A percentile compares a stretch with the other conserved stretches of the same genome.
phyloP scores from a whole-genome alignment of 2,888 invertebrate species.

The Pterobdella sp. region DNA sequence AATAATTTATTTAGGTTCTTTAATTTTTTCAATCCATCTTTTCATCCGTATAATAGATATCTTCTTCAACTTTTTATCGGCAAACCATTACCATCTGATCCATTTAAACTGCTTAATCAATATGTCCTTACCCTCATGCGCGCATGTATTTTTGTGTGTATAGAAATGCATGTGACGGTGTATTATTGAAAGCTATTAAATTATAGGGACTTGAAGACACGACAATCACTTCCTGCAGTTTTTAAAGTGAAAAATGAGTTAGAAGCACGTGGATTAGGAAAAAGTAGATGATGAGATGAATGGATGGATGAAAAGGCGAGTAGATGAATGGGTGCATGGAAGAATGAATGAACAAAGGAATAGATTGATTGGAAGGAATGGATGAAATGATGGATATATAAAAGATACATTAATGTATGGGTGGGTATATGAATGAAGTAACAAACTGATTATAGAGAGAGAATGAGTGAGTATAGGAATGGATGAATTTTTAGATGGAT shows the following conservation, averaged over 20 bases:
- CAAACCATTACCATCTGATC: not conserved
- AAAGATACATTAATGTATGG: too few relatives aligned
- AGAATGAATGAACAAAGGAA: not conserved
- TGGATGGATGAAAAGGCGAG: not conserved
- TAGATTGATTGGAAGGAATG: not conserved
- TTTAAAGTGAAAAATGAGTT: conserved; percentile 9
- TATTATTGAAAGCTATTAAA: not conserved
- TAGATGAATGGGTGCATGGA: not conserved
- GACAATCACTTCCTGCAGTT: conserved; percentile 10
- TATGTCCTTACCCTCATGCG: not conserved
- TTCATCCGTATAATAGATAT: conserved; percentile 8
- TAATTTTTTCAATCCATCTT: not conserved
- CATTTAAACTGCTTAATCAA: conserved; percentile 10
- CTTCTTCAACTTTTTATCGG: conserved; percentile 15
- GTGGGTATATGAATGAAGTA: not conserved
- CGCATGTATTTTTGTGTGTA: not conserved
- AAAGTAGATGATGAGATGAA: not conserved
- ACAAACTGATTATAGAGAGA: too few relatives aligned
- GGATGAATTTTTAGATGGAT: too few relatives aligned
- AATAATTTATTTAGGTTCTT: too few relatives aligned
- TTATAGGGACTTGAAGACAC: not conserved
- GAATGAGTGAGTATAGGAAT: too few relatives aligned
- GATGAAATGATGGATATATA: not conserved
- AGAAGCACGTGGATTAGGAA: conserved; percentile 5
- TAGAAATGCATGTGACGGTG: not conserved